Base-by-base conservation (phyloP, 2,888 invertebrate species). In the Gibbula magus region DNA sequence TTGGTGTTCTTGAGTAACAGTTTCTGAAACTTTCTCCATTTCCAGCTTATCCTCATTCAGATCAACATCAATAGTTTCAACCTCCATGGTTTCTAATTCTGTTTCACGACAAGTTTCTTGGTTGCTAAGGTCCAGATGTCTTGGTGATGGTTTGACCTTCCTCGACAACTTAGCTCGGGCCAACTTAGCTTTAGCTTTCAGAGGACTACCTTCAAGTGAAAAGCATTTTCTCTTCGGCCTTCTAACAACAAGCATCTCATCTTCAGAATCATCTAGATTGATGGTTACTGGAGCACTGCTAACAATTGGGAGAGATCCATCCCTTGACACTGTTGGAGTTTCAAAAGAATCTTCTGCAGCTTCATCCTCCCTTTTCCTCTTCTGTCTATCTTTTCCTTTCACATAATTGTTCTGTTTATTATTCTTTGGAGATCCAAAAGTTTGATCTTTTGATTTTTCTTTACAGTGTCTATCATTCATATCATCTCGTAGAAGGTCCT, bases 181-280 rank as follows among this genome's bases (percentile, higher is more conserved):
- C n/a, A 13, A 20, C 25, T 25, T 53, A n/a, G 52, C 5, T 18
- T 29, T n/a, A 54, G 81, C 32, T 52, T 76, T 81, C 16, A 82
- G 39, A 16, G 83, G 82, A 53, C 79, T 84, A 16, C 79, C 82
- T 4, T 82, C 82, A 8, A 83, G 61, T 39, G 84, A 83, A 70
- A 85, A 83, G 39, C 84, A 85, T 56, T 82, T 85, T 29, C 83
- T 74, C 52, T 85, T 85, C 22, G 80, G 66, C 53, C 82, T 79
- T 10, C 79, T 73, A 7, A 85, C 74, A 16, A 80, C 70, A 2
- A 81, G 70, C 16, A 80, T 75, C 5, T 79, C 76, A 51, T 83
- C 82, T 25, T 81, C 83, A 54, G 78, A 81, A 52, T 83, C 79
- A 75, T 75, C 53, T 10, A 52, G 16, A 29, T 29, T 54, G n/a